Conservation (phyloP, 2,888 invertebrate genomes). For the Tribolium freemani region DNA sequence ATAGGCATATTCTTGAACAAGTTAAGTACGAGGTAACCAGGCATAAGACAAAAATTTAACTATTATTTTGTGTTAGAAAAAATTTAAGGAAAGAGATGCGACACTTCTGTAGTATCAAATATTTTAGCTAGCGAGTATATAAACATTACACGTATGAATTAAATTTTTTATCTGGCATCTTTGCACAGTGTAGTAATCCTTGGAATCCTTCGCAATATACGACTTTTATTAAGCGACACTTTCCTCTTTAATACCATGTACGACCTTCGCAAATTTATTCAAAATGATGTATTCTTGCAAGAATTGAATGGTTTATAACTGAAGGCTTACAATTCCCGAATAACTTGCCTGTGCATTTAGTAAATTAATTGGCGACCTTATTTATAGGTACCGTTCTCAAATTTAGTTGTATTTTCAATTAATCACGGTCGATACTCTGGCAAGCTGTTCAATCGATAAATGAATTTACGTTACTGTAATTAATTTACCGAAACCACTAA, state of each 20-base stretch:
- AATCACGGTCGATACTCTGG: not conserved
- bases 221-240: not conserved
- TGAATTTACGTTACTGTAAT: not conserved
- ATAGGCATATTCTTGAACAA: not conserved
- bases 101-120: too few relatives aligned
- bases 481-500: constrained; percentile 18
- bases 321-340: not conserved
- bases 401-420: constrained; percentile 32
- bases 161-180: not conserved
- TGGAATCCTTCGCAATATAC: not conserved
- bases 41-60: not conserved
- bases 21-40: not conserved
- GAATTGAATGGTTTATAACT: not conserved
- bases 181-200: not conserved
- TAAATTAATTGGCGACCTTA: constrained; percentile 9
- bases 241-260: too few relatives aligned
- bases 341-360: not conserved
- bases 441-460: not conserved
- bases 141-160: not conserved
- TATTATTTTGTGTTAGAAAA: not conserved
- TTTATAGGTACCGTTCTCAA: constrained; percentile 22
- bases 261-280: not conserved
- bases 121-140: not conserved
- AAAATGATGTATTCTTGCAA: not conserved
- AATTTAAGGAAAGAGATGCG: not conserved